Percentiles rank a stretch among this genome's conserved stretches.
Conservation (phyloP, 2,113 vertebrate genomes). For the Gymnocephalus cernua region DNA sequence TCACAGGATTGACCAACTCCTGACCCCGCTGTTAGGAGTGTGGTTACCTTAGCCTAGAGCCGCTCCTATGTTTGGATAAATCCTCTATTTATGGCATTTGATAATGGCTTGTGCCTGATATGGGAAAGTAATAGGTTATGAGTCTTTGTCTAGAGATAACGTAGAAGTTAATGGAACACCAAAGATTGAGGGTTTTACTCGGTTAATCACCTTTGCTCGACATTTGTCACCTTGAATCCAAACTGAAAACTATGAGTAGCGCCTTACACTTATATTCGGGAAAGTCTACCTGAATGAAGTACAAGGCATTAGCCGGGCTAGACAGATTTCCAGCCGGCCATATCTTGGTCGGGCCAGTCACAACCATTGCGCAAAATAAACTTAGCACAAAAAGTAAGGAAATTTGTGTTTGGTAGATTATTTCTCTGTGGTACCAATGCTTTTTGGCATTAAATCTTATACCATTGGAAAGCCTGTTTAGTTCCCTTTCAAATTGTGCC, state of each 20-base stretch:
- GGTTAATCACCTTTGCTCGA: conserved; percentile 37
- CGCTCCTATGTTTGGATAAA: conserved; percentile 63
- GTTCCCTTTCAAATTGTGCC: no score
- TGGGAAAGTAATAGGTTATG: conserved; percentile 58
- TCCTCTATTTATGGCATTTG: conserved; percentile 58
- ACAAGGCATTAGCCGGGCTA: not conserved
- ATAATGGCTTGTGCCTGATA: conserved; percentile 55
- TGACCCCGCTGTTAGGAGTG: conserved; percentile 65
- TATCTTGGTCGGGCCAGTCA: no score
- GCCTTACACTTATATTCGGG: not conserved
- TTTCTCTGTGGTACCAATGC: no score
- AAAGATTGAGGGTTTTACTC: conserved; percentile 36
- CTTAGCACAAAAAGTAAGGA: no score
- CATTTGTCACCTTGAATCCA: conserved; percentile 27
- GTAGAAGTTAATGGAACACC: conserved; percentile 62
- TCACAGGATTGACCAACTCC: conserved; percentile 71
- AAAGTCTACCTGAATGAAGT: conserved; percentile 16
- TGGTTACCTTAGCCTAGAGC: conserved; percentile 44
- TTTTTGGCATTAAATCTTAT: no score
- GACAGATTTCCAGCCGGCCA: no score
- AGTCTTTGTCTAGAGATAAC: conserved; percentile 57
- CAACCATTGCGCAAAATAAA: no score
- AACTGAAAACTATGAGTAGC: conserved; percentile 1
- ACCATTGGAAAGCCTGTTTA: no score
- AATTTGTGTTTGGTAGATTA: no score